Evolutionary conservation across 2,797 vertebrate species (phyloP).

Genomic region (Etheostoma perlongum): DNA sequence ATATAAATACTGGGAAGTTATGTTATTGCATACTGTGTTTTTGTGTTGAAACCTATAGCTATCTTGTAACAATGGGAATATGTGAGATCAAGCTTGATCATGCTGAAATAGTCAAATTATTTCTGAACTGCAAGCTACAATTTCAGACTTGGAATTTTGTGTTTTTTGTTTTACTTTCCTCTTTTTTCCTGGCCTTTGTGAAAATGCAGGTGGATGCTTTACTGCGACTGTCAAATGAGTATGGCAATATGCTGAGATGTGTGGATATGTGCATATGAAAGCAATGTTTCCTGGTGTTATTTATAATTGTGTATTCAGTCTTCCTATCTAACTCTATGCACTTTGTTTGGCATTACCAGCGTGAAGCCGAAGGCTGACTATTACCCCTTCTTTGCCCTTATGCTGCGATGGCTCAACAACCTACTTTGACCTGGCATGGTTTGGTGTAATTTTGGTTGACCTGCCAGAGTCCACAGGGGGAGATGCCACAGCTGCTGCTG

Average conservation of each 20-base stretch:
- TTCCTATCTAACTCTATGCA: slow-evolving; percentile 56
- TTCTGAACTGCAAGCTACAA: background rate
- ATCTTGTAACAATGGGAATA: background rate
- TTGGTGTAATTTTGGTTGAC: slow-evolving; percentile 79
- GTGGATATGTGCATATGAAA: background rate
- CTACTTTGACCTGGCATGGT: slow-evolving; percentile 72
- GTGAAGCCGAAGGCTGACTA: slow-evolving; percentile 78
- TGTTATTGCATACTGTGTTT: slow-evolving; percentile 12
- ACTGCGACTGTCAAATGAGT: background rate
- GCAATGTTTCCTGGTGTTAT: slow-evolving; percentile 11
- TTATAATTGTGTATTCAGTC: background rate
- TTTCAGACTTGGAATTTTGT: background rate
- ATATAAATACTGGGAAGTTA: background rate
- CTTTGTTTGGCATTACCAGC: slow-evolving; percentile 75
- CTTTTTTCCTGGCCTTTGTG: background rate
- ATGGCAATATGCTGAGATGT: background rate
- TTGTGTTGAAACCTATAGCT: background rate
- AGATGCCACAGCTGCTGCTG: slow-evolving; percentile 88
- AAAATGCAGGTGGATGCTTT: slow-evolving; percentile 13
- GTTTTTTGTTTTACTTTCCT: background rate
- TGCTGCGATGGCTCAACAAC: slow-evolving; percentile 81
- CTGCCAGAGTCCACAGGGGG: slow-evolving; percentile 80
- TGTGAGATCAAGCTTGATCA: slow-evolving; percentile 10
- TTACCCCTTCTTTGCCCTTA: slow-evolving; percentile 84
- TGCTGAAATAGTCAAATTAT: slow-evolving; percentile 19